Conservation (phyloP, 2,797 vertebrate genomes). For the Sparidentex hasta region DNA sequence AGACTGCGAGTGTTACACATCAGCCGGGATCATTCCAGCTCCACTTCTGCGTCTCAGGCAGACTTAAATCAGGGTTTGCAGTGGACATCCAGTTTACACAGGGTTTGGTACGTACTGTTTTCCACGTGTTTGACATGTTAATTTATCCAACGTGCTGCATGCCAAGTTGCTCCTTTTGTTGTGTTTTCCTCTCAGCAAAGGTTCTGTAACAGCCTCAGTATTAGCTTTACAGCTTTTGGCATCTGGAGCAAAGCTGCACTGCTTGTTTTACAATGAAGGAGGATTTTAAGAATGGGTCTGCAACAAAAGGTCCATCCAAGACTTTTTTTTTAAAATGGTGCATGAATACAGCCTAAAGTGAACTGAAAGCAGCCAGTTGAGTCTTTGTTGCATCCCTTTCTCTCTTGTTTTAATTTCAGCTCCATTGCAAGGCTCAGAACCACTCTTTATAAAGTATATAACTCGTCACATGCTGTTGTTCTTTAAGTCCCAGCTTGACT, state of each 20-base stretch:
- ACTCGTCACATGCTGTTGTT: not conserved
- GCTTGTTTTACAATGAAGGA: not conserved
- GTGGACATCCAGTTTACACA: conserved; percentile 27
- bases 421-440: not conserved
- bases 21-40: conserved; percentile 54
- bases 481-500: not conserved
- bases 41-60: conserved; percentile 36
- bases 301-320: not conserved
- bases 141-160: conserved; percentile 29
- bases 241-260: not conserved
- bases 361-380: not conserved
- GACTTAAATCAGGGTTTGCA: conserved; percentile 15
- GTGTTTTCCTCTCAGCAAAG: conserved; percentile 7
- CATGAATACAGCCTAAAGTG: not conserved
- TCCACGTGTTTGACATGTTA: not conserved
- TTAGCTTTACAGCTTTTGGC: conserved; percentile 14
- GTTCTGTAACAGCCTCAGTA: not conserved
- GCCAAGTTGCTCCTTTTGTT: conserved; percentile 20
- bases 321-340: not conserved
- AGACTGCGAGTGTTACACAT: conserved; percentile 51
- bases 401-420: not conserved
- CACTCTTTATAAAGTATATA: not conserved
- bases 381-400: not conserved
- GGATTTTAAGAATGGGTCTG: conserved; percentile 5
- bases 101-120: conserved; percentile 63